A percentile compares a stretch with the other conserved stretches of the same genome.
phyloP scores from a whole-genome alignment of 2,797 vertebrate genomes.

The Sebastes matsubarae region DNA sequence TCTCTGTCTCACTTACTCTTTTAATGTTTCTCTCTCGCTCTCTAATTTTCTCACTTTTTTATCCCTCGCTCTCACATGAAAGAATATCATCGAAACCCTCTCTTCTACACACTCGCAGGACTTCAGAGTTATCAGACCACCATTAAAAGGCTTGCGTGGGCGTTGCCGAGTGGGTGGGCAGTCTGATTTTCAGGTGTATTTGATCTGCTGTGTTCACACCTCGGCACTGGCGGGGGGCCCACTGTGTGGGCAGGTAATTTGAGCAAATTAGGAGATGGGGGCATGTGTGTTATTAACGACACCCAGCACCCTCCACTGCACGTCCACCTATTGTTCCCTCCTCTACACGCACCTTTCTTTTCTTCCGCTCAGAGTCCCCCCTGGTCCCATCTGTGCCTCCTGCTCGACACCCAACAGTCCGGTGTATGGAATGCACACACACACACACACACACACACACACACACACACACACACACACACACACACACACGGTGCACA shows the following conservation, averaged over 20 bases:
- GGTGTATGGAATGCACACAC: slow-evolving; percentile 54
- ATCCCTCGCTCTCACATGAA: slow-evolving; percentile 2
- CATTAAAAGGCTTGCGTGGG: slow-evolving; percentile 67
- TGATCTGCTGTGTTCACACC: slow-evolving; percentile 81
- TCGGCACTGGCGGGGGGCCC: slow-evolving; percentile 62
- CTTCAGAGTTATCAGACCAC: slow-evolving; percentile 42
- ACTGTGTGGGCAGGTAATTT: slow-evolving; percentile 78
- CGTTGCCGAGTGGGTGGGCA: slow-evolving; percentile 61
- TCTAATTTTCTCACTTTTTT: slow-evolving; percentile 22
- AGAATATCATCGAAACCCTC: not conserved
- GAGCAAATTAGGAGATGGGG: slow-evolving; percentile 84
- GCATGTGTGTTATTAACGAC: slow-evolving; percentile 73
- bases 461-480: not conserved
- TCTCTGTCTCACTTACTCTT: slow-evolving; percentile 15
- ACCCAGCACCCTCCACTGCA: slow-evolving; percentile 65
- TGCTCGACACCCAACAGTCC: slow-evolving; percentile 51
- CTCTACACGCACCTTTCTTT: slow-evolving; percentile 68
- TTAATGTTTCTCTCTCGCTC: slow-evolving; percentile 10
- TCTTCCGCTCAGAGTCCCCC: slow-evolving; percentile 48
- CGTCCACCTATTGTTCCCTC: slow-evolving; percentile 71
- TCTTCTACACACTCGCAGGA: not conserved
- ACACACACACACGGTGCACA: slow-evolving; percentile 32
- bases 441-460: slow-evolving; percentile 25
- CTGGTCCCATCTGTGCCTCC: slow-evolving; percentile 66
- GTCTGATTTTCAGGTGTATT: slow-evolving; percentile 81